Conservation (phyloP, 2,888 invertebrate species). For the Callinectes sapidus region DNA sequence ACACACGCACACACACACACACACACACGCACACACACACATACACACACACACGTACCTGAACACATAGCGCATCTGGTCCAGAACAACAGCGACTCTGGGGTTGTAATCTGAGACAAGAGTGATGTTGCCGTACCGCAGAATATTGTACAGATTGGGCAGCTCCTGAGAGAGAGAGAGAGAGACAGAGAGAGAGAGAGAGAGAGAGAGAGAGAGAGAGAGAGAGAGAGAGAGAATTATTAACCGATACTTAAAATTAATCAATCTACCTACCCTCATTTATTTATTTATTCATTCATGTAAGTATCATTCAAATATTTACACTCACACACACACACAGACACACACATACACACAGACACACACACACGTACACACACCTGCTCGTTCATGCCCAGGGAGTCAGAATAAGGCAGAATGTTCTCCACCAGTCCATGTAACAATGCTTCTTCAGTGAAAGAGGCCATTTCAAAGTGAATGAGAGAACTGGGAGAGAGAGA, state of each 20-base stretch:
- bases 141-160: constrained; percentile 84
- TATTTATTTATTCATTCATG: too few relatives aligned
- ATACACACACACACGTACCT: constrained; percentile 73
- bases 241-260: too few relatives aligned
- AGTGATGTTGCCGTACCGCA: constrained; percentile 84
- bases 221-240: background rate
- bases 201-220: too few relatives aligned
- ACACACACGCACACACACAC: too few relatives aligned
- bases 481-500: constrained; percentile 80
- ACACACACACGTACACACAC: constrained; percentile 73
- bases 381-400: constrained; percentile 92
- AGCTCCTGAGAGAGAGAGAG: constrained; percentile 79
- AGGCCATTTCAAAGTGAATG: constrained; percentile 91
- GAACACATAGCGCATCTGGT: constrained; percentile 87
- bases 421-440: constrained; percentile 82
- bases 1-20: too few relatives aligned
- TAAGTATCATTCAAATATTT: too few relatives aligned
- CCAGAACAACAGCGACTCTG: constrained; percentile 86
- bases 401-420: constrained; percentile 86
- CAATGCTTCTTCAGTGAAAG: constrained; percentile 85
- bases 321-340: background rate
- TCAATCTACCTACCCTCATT: too few relatives aligned
- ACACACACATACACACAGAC: background rate
- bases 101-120: constrained; percentile 87
- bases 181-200: background rate